Conservation (phyloP, 2,888 invertebrate genomes). For the Glomeris marginata region DNA sequence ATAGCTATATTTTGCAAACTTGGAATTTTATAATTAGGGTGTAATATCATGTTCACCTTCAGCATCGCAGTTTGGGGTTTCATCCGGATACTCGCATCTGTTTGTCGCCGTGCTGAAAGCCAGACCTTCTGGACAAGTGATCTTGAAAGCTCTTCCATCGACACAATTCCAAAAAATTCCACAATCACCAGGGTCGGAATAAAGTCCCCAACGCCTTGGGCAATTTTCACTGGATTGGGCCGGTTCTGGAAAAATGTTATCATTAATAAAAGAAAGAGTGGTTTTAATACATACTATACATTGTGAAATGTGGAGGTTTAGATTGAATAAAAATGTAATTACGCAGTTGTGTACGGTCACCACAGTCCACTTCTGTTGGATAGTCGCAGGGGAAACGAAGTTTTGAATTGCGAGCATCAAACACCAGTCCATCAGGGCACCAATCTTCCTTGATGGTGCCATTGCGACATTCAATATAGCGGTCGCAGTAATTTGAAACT, state of each 20-base stretch:
- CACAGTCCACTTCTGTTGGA: conserved; percentile 65
- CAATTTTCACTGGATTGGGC: conserved; percentile 73
- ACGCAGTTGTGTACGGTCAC: conserved; percentile 54
- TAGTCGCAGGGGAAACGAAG: conserved; percentile 61
- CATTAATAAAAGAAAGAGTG: not conserved
- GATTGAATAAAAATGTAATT: conserved; percentile 31
- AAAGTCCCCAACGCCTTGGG: conserved; percentile 75
- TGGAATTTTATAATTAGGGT: too few species aligned
- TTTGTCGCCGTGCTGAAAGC: conserved; percentile 63
- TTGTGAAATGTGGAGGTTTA: not conserved
- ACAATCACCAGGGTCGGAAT: conserved; percentile 71
- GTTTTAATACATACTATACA: not conserved
- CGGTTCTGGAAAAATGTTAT: conserved; percentile 44
- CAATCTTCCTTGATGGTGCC: conserved; percentile 60
- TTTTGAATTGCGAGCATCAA: conserved; percentile 45
- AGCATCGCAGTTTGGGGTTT: conserved; percentile 66
- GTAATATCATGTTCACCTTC: conserved; percentile 96
- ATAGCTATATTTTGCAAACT: too few species aligned
- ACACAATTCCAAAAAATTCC: conserved; percentile 94
- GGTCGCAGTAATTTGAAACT: conserved; percentile 73
- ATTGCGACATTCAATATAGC: conserved; percentile 63
- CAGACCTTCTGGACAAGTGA: conserved; percentile 86
- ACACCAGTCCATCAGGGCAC: conserved; percentile 71
- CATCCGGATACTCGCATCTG: conserved; percentile 79
- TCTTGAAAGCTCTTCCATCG: conserved; percentile 86